Conservation (phyloP, 2,888 invertebrate species). For the Coremacera marginata region DNA sequence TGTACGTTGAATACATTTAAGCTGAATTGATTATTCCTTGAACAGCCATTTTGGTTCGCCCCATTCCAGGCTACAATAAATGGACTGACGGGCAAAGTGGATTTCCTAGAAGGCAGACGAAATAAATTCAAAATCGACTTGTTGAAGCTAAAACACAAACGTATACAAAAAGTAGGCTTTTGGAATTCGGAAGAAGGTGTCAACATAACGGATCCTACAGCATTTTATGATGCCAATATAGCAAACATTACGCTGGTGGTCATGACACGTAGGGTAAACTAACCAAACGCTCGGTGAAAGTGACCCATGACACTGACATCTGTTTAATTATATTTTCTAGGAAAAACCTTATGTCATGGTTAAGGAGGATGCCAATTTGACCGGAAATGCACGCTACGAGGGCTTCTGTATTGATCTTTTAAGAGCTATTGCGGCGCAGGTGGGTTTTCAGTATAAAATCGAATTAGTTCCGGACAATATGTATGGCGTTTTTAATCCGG, state of each 20-base stretch:
- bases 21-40: background rate
- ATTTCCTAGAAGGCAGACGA: conserved; percentile 87
- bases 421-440: conserved; percentile 83
- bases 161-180: conserved; percentile 83
- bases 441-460: conserved; percentile 90
- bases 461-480: conserved; percentile 87
- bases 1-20: conserved; percentile 68
- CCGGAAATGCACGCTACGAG: conserved; percentile 88
- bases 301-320: background rate
- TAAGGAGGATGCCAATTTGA: conserved; percentile 84
- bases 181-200: conserved; percentile 84
- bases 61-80: conserved; percentile 79
- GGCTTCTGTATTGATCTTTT: conserved; percentile 93
- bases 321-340: conserved; percentile 68
- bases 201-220: conserved; percentile 85
- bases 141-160: conserved; percentile 83
- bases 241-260: conserved; percentile 90
- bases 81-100: conserved; percentile 89
- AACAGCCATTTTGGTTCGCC: background rate
- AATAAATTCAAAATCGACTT: conserved; percentile 88
- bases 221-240: conserved; percentile 84
- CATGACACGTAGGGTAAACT: conserved; percentile 85
- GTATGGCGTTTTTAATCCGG: conserved; percentile 90
- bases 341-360: conserved; percentile 94
- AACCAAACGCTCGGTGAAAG: background rate